Evolutionary conservation across 2,113 vertebrate species (phyloP).

Genomic region (Sterrhoptilus dennistouni): DNA sequence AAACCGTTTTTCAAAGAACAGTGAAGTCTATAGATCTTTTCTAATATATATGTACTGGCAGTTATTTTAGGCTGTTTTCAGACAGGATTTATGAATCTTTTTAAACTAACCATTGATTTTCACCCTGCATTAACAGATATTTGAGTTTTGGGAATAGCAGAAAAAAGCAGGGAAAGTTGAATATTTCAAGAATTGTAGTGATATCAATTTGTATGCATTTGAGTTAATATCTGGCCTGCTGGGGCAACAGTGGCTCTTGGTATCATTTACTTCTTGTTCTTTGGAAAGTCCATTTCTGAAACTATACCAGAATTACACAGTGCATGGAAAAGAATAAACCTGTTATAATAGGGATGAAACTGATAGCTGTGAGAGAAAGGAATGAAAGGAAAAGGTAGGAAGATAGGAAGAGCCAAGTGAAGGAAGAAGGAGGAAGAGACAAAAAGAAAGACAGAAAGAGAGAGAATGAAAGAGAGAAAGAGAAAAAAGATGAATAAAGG

Average conservation of each 20-base stretch:
- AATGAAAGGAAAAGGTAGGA: neutral
- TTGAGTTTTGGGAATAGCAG: neutral
- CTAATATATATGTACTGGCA: neutral
- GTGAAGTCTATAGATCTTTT: neutral
- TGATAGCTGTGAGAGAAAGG: neutral
- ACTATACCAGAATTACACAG: neutral
- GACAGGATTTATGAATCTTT: neutral
- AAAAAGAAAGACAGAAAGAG: too few relatives aligned
- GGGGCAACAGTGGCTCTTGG: neutral
- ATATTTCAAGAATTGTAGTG: neutral
- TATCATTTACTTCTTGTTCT: neutral
- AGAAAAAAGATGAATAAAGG: neutral
- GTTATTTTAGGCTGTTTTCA: neutral
- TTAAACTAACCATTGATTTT: neutral
- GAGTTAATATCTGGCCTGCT: neutral
- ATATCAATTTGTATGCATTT: neutral
- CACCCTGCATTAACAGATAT: neutral
- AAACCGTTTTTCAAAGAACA: slow-evolving; percentile 54
- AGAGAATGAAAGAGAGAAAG: neutral
- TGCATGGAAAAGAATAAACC: neutral
- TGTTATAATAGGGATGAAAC: neutral
- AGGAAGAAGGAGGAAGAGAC: neutral
- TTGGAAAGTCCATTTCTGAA: neutral
- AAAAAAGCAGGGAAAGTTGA: neutral
- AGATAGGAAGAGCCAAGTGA: too few relatives aligned